Conservation (phyloP, 1,140 invertebrate species). For the Sinella curviseta region DNA sequence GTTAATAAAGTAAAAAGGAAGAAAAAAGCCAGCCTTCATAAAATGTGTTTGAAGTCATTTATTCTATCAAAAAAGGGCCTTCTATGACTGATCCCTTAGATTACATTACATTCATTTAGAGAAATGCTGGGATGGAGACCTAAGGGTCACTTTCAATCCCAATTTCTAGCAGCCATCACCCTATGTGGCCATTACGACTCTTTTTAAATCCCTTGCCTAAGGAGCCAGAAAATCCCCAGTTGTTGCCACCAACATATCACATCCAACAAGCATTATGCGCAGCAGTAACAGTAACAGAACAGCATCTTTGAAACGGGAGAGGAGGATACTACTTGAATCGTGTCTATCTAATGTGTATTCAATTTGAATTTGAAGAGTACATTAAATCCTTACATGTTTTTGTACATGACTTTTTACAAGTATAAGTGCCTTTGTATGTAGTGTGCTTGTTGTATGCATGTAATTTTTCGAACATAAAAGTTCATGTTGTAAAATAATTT, state of each 20-base stretch:
- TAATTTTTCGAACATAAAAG: background rate
- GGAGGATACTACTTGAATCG: background rate
- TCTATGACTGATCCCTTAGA: conserved; percentile 37
- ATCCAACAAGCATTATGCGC: too few species aligned
- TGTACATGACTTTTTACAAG: background rate
- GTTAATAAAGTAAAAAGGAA: conserved; percentile 19
- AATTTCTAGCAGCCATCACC: conserved; percentile 29
- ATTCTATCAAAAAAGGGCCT: conserved; percentile 22
- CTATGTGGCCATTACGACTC: conserved; percentile 47
- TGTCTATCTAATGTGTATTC: background rate
- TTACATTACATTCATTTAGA: conserved; percentile 47
- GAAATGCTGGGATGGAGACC: conserved; percentile 19
- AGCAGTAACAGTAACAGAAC: too few species aligned
- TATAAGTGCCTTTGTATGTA: background rate
- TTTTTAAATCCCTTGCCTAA: conserved; percentile 41
- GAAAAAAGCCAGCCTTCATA: conserved; percentile 16
- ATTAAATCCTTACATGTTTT: background rate
- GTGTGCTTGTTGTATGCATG: background rate
- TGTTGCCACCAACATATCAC: conserved; percentile 36
- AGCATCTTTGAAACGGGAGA: background rate
- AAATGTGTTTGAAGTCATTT: conserved; percentile 16
- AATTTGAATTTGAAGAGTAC: background rate
- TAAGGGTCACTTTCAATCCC: conserved; percentile 43
- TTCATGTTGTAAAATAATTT: background rate
- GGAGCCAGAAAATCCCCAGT: conserved; percentile 44